phyloP scores from a whole-genome alignment of 1,140 invertebrate genomes.

The Reticulitermes speratus region DNA sequence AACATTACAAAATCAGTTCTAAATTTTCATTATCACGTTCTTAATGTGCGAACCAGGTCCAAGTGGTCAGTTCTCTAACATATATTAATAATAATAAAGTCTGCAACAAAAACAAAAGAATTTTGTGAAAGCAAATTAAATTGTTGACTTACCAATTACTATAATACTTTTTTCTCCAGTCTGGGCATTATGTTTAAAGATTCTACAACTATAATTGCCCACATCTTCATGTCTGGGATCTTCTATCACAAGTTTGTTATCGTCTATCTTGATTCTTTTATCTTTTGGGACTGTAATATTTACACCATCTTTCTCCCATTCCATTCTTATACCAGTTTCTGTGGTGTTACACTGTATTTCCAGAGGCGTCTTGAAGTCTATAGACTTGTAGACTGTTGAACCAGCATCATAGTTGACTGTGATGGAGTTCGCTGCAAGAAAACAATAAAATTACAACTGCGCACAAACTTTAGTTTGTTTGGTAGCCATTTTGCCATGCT shows the following conservation, averaged over 20 bases:
- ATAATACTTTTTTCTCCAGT: not conserved
- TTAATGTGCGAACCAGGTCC: too few relatives aligned
- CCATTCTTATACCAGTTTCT: not conserved
- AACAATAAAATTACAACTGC: too few relatives aligned
- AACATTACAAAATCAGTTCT: too few relatives aligned
- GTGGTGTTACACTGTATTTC: slow-evolving; percentile 8
- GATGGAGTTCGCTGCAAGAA: not conserved
- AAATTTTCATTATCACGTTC: too few relatives aligned
- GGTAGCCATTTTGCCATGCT: too few relatives aligned
- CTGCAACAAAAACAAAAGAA: too few relatives aligned
- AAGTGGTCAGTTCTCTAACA: too few relatives aligned
- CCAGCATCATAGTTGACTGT: not conserved
- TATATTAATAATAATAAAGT: too few relatives aligned
- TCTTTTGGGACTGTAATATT: not conserved
- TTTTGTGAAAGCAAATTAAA: too few relatives aligned
- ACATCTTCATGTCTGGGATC: not conserved
- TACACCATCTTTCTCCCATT: not conserved
- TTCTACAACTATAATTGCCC: not conserved
- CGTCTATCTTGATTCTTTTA: not conserved
- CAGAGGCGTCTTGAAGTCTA: not conserved
- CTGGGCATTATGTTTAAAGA: not conserved
- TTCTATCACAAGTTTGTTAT: not conserved
- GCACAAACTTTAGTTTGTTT: too few relatives aligned
- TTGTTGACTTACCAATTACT: not conserved
- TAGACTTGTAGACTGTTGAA: not conserved